Conservation (phyloP, 2,888 invertebrate genomes). For the Diarsia mendica region DNA sequence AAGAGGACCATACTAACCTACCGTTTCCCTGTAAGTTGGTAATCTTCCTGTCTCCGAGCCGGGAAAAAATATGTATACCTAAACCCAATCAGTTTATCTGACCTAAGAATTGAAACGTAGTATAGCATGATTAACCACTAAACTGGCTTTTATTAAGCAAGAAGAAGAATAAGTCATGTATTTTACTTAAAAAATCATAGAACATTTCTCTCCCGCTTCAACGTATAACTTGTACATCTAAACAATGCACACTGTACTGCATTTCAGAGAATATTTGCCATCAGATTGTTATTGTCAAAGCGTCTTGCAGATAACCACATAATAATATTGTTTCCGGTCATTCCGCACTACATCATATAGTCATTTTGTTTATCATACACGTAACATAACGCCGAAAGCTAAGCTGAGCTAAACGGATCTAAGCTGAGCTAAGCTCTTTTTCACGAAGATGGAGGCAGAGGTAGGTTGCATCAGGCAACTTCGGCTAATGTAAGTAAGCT, state of each 20-base stretch:
- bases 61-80: too few species aligned
- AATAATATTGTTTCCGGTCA: background rate
- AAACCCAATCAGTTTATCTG: too few species aligned
- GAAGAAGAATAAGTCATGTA: too few species aligned
- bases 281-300: slow-evolving; percentile 26
- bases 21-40: background rate
- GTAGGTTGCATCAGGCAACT: background rate
- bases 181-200: background rate
- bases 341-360: slow-evolving; percentile 6
- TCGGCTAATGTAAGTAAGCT: background rate
- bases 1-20: background rate
- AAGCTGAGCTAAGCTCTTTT: background rate
- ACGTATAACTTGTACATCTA: background rate
- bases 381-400: background rate
- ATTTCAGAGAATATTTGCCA: slow-evolving; percentile 41
- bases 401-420: too few species aligned
- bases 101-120: too few species aligned
- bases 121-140: too few species aligned
- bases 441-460: background rate
- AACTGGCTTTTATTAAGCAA: too few species aligned
- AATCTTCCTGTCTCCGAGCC: too few species aligned
- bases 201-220: background rate
- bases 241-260: slow-evolving; percentile 34
- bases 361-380: background rate
- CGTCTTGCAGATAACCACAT: slow-evolving; percentile 35